Base-by-base conservation (phyloP, 2,113 vertebrate genomes). In the Corythaeola cristata region DNA sequence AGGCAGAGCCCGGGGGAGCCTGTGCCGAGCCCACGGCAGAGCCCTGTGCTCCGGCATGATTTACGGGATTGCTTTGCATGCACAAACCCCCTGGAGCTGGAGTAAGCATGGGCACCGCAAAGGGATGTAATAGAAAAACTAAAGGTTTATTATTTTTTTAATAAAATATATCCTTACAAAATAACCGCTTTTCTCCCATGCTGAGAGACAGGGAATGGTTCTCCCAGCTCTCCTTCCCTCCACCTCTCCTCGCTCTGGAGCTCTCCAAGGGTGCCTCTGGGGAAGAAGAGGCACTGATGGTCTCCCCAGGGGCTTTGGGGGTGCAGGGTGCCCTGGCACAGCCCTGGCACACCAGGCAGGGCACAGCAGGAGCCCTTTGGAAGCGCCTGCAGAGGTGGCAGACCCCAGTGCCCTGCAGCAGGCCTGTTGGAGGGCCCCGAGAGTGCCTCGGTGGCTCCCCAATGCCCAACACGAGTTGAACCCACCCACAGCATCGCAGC, bases 121-220 rank as follows among this genome's bases (percentile, higher is more conserved):
- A 62, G 28, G 35, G 87, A 83, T 80, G 52, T 96, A 88, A 69
- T 97, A 97, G 67, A 96, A 97, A 97, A 97, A 97, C 73, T 97
- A 97, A 88, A 97, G 52, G 75, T 97, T 97, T 97, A 92, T 90
- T 92, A n/a, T 52, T 21, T 59, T 35, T 89, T 90, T 49, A 83
- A 84, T 78, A 97, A 94, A 96, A 96, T 95, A 94, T 83, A 90
- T 91, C 86, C 93, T 96, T 92, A 96, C 47, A 96, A 93, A 97
- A 96, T 63, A 88, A 74, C 50, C 32, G 1, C 35, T 79, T 78
- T 59, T 52, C n/a, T 68, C 32, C 68, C 41, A 18, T n/a, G 78
- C 71, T 78, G 67, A 90, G 71, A 13, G 67, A 22, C 47, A n/a
- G 56, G 80, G 71, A 14, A 79, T 39, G 78, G 71, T 26, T 90